Percentiles rank a stretch among this genome's conserved stretches.
Evolutionary conservation across 2,113 vertebrate genomes (phyloP).

Genomic region (Rhinoderma darwinii): DNA sequence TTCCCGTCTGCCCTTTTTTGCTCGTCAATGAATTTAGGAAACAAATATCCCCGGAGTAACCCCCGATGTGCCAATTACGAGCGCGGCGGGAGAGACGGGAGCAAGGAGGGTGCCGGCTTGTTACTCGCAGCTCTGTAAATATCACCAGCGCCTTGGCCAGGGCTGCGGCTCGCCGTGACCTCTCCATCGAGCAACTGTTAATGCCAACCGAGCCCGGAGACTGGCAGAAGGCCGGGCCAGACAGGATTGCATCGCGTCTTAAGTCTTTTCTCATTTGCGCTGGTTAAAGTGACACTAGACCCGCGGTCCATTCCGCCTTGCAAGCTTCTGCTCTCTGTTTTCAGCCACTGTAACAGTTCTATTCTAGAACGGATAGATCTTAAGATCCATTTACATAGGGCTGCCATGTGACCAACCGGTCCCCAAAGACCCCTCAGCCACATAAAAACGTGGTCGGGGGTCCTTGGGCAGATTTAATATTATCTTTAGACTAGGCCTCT

Average conservation of each 20-base stretch:
- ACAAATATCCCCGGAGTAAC: slow-evolving; percentile 13
- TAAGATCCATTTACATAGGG: too few relatives aligned
- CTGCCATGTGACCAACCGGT: too few relatives aligned
- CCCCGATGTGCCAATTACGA: background rate
- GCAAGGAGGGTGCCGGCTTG: background rate
- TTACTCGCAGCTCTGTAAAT: background rate
- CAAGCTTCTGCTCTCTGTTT: background rate
- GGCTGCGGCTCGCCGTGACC: background rate
- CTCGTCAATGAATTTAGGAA: slow-evolving; percentile 14
- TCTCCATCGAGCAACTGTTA: background rate
- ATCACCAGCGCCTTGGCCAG: background rate
- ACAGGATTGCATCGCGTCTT: background rate
- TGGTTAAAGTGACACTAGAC: too few relatives aligned
- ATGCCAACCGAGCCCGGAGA: background rate
- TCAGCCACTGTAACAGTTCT: too few relatives aligned
- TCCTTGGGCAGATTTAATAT: too few relatives aligned
- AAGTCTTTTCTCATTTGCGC: too few relatives aligned
- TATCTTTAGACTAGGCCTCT: too few relatives aligned
- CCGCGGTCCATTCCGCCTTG: too few relatives aligned
- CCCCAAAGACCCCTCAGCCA: too few relatives aligned
- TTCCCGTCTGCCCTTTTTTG: slow-evolving; percentile 14
- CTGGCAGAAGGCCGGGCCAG: background rate
- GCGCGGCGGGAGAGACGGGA: too few relatives aligned
- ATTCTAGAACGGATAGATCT: too few relatives aligned
- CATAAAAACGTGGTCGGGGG: too few relatives aligned